Base-by-base conservation (phyloP, 1,140 invertebrate species). In the Eulimnadia texana region DNA sequence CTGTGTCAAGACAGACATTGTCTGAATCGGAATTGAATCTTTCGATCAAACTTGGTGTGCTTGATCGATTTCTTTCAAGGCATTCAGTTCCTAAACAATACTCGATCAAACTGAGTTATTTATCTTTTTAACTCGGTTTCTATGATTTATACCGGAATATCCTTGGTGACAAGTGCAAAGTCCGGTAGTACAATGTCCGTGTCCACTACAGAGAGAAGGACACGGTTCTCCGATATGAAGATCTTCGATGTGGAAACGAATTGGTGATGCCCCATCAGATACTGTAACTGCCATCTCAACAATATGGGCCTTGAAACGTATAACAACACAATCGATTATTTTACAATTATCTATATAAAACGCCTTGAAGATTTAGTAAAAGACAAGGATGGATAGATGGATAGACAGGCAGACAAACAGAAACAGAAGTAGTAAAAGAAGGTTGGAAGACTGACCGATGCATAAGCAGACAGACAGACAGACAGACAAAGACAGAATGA, bases 211-310 rank as follows among this genome's bases (percentile, higher is more conserved):
- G 62, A 72, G 66, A 25, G 65, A 59, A n/a, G 70, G 71, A 65
- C 74, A 75, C 22, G 71, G 68, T 58, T 69, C 70, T 23, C 74
- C 74, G 54, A 75, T 68, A 54, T 71, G 66, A 50, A 75, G 29
- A n/a, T 57, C 33, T 27, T 57, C 20, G 10, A 57, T 28, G 22
- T 57, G 55, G 28, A 57, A 57, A 19, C 28, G 27, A 19, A 33
- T 33, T 29, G 55, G n/a, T 57, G 55, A 57, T 28, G 27, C 22
- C 55, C 55, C 9, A 57, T 16, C 10, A 27, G 13, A n/a, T 57
- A 33, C 16, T 57, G 55, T n/a, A 57, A 33, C 16, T 42, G 33
- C 55, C 55, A 57, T 19, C 55, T 27, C n/a, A 57, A 16, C 1
- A 57, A 20, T 1, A 57, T 33, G 20, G 55, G 55, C 29, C 55